Base-by-base conservation (phyloP, 2,888 invertebrate species). In the Hypolimnas misippus region DNA sequence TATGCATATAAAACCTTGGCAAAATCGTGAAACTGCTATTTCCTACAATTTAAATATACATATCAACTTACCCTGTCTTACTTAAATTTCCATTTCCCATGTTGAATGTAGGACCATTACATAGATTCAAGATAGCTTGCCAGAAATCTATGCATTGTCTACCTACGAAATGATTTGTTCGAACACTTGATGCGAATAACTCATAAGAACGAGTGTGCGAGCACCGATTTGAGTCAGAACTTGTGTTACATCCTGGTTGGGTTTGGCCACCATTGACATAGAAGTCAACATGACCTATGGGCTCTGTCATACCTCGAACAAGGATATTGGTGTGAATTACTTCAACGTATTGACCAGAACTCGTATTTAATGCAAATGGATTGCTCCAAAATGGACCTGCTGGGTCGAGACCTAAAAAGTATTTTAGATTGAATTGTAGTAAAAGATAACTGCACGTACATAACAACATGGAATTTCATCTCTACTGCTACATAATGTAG, bases 221-320 rank as follows among this genome's bases (percentile, higher is more conserved):
- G 71, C 90, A 90, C 1, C 76, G 76, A 65, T 77, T 82, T 44
- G 74, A 12, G 58, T 64, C 67, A 66, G 89, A 90, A 1, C 89
- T 83, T 40, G 74, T n/a, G 57, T 64, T 66, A 66, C 90, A 91
- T 1, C 89, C 88, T 0, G 89, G 89, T 67, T 89, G 89, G 67
- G 79, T 76, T 4, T 77, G 78, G 46, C 87, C 89, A 0, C 88
- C 89, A 66, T 90, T 90, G 4, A 87, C 87, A 70, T 89, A 92
- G 74, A 89, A 91, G 72, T 89, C 84, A 10, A 79, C 76, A 49
- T 86, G 42, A 5, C 76, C 83, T 29, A 84, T 78, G 1, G 76
- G 74, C 54, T 82, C 73, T 58, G 79, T 78, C 64, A 88, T 86
- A 16, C 90, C 91, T 3, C 86, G 77, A 0, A 75, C 54, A 4